Conservation (phyloP, 2,113 vertebrate species). For the Columba janthina region DNA sequence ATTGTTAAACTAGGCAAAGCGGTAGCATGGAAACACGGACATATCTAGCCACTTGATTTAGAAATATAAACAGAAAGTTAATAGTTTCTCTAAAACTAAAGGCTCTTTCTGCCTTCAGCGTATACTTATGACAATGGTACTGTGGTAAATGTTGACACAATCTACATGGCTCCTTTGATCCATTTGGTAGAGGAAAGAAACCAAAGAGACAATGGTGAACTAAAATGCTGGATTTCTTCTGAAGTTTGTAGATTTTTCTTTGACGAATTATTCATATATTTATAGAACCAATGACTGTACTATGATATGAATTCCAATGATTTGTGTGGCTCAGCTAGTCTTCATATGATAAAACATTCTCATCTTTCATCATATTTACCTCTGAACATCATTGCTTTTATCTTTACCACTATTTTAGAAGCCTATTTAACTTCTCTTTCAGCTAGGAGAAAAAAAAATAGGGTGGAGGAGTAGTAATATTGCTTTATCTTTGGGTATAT, state of each 20-base stretch:
- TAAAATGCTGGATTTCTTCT: background rate
- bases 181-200: background rate
- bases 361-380: background rate
- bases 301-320: background rate
- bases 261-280: conserved; percentile 17
- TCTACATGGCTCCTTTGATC: background rate
- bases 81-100: background rate
- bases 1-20: background rate
- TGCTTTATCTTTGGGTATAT: background rate
- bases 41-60: background rate
- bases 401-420: background rate
- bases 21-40: background rate
- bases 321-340: background rate
- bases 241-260: background rate
- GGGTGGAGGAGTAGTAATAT: background rate
- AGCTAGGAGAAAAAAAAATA: background rate
- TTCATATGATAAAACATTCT: background rate
- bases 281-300: background rate
- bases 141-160: background rate
- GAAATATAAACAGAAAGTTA: background rate
- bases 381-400: background rate
- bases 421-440: background rate
- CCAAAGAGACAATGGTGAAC: background rate
- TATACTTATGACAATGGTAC: background rate
- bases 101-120: background rate